A percentile compares a stretch with the other conserved stretches of the same genome.
Conservation (phyloP, 2,797 vertebrate species). For the Graptemys geographica region DNA sequence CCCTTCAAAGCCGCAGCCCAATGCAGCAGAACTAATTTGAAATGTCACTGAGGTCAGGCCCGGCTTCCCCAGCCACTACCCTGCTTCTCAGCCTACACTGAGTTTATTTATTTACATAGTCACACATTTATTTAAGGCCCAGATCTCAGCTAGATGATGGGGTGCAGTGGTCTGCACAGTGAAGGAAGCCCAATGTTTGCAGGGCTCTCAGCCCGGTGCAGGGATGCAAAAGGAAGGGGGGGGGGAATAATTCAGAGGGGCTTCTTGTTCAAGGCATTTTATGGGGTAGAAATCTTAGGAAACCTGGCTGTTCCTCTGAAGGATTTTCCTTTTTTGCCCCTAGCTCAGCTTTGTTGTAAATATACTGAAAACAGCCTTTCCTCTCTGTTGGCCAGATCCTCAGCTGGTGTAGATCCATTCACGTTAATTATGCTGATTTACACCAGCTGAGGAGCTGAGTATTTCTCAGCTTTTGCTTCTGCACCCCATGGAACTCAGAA, state of each 20-base stretch:
- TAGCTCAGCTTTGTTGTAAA: neutral
- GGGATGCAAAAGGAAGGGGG: fast-evolving
- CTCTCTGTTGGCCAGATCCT: neutral
- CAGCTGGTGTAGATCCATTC: neutral
- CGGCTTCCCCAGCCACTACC: constrained; percentile 73
- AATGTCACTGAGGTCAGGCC: constrained; percentile 83
- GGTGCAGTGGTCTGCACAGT: neutral
- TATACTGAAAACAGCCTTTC: neutral
- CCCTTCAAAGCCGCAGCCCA: constrained; percentile 78
- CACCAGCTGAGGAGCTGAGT: neutral
- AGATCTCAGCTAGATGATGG: constrained; percentile 47
- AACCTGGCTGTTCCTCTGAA: neutral
- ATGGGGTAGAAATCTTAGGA: neutral
- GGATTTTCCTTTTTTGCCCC: neutral
- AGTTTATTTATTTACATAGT: constrained; percentile 81
- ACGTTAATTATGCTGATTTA: neutral
- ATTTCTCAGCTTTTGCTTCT: neutral
- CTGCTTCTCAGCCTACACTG: constrained; percentile 76
- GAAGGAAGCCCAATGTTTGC: neutral
- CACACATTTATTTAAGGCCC: constrained; percentile 68
- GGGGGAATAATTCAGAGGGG: fast-evolving
- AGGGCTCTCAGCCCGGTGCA: neutral
- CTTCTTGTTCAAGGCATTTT: fast-evolving
- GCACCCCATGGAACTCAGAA: neutral
- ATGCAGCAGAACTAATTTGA: constrained; percentile 84